Evolutionary conservation across 2,113 vertebrate species (phyloP), one percentile per base, ranked within the genome.

Genomic region (Loxodonta africana): DNA sequence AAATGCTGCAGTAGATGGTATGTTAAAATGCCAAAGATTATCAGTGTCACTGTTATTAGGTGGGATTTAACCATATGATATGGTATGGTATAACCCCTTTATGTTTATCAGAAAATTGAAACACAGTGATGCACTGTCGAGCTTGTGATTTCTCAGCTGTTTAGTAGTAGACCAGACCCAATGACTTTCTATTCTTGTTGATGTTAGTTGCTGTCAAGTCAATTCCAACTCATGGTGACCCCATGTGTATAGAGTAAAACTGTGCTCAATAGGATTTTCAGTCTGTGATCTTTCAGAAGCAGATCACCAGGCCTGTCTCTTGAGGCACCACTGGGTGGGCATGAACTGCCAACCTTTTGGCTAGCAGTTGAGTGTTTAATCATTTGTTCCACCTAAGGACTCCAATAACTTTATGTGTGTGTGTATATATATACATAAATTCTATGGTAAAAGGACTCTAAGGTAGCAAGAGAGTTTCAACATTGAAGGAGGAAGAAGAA

Each of bases 101-200:
- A 41, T 37, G 81, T 73, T 67, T 81, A 81, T 57, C 63, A 80
- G 46, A 60, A 89, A 83, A 81, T 17, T 92, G 51, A 92, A 84
- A 88, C 74, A 14, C 8, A 80, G 20, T 74, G 48, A 69, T 44
- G 69, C 33, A 87, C 48, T 41, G 33, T 51, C 37, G 92, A 81
- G n/a, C 6, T 60, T 41, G 25, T n/a, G 63, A 0, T 57, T 76
- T 95, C 15, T 33, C 25, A 81, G 37, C 5, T 83, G 78, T 74
- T 88, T 46, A 12, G 80, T 33, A 63, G 4, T 17, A 67, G 3
- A 51, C 25, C 4, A 73, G 28, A 73, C n/a, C 80, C 48, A 26
- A 7, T 51, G 26, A 65, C 26, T 73, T 85, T 81, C 44, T 78
- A 17, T 14, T 62, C 20, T 23, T 62, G 60, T 23, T 62, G 60